Conservation (phyloP, 1,140 invertebrate species). For the Papilio glaucus region DNA sequence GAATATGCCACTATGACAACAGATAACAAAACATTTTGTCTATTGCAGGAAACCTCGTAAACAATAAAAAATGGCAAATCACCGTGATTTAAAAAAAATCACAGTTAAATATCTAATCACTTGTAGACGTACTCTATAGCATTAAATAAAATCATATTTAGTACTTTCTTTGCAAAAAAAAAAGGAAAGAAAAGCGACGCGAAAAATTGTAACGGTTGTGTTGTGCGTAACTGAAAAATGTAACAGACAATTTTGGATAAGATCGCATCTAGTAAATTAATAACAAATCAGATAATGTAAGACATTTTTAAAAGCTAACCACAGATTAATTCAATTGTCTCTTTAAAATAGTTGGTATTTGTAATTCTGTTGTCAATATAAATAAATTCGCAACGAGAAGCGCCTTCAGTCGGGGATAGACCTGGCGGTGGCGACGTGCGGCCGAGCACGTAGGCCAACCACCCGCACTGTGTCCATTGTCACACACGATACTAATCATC, state of each 20-base stretch:
- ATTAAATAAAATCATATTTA: no score
- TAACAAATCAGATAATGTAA: background rate
- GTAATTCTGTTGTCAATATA: conserved; percentile 43
- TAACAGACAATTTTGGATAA: no score
- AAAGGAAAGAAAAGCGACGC: no score
- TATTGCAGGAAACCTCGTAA: background rate
- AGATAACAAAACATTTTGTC: background rate
- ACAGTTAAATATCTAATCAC: background rate
- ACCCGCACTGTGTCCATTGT: conserved; percentile 46
- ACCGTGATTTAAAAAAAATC: background rate
- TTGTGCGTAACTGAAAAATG: no score
- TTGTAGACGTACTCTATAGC: no score
- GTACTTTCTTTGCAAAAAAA: no score
- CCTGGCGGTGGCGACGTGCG: conserved; percentile 61
- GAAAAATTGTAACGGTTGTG: no score
- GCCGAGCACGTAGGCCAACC: conserved; percentile 69
- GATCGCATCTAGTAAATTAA: no score
- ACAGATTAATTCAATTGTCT: background rate
- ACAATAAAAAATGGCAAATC: background rate
- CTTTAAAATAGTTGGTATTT: background rate
- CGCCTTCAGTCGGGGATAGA: conserved; percentile 52
- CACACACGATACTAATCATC: conserved; percentile 45
- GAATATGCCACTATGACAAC: background rate
- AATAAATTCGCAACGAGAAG: conserved; percentile 55
- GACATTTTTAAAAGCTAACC: background rate